Conservation (phyloP, 2,797 vertebrate genomes). For the Spatula versicolor region DNA sequence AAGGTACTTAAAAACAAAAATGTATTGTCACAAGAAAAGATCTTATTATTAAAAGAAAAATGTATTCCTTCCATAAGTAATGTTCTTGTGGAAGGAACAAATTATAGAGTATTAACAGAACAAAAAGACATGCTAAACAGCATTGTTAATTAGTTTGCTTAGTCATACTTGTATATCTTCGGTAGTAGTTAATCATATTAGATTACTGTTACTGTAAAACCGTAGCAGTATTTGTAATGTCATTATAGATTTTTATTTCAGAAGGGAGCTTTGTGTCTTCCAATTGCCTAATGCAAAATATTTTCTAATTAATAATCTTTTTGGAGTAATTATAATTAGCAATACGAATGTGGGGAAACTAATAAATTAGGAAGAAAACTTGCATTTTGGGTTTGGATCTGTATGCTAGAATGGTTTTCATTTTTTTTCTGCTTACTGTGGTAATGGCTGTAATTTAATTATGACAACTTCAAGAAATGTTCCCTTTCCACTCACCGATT, state of each 20-base stretch:
- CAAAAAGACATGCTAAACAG: background rate
- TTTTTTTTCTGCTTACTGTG: background rate
- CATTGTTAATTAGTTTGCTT: constrained; percentile 41
- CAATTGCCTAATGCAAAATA: constrained; percentile 31
- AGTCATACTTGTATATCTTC: constrained; percentile 31
- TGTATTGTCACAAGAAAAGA: background rate
- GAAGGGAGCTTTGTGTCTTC: constrained; percentile 28
- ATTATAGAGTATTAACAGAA: constrained; percentile 12
- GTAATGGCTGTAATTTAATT: constrained; percentile 57
- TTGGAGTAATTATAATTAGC: constrained; percentile 40
- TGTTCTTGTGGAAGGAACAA: background rate
- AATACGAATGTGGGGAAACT: background rate
- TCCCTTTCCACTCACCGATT: constrained; percentile 16
- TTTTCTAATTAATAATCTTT: constrained; percentile 63
- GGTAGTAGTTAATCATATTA: constrained; percentile 37
- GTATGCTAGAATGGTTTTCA: constrained; percentile 12
- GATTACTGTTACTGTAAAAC: constrained; percentile 7
- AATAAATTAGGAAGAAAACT: constrained; percentile 23
- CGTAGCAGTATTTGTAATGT: background rate
- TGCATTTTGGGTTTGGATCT: background rate
- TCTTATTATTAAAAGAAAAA: background rate
- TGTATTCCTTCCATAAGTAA: background rate
- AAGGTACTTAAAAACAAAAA: background rate
- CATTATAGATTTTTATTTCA: constrained; percentile 51
- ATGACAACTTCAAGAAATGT: constrained; percentile 25